phyloP scores from a whole-genome alignment of 2,113 vertebrate genomes.

The Chiloscyllium plagiosum region DNA sequence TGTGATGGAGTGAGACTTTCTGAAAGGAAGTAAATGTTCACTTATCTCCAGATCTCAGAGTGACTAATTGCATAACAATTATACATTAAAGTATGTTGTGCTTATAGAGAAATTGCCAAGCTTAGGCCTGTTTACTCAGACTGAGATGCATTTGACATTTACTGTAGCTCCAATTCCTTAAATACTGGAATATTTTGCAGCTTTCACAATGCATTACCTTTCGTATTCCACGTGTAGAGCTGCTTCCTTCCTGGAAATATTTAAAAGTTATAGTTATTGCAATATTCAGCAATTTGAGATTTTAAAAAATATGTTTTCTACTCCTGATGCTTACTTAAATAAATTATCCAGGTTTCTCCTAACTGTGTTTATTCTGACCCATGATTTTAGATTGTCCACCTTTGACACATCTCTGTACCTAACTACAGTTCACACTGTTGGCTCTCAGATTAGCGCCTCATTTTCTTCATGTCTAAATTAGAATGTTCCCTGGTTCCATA shows the following conservation, averaged over 20 bases:
- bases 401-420: background rate
- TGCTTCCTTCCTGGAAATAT: background rate
- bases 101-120: background rate
- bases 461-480: background rate
- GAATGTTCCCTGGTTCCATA: background rate
- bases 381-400: background rate
- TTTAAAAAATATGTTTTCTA: background rate
- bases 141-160: background rate
- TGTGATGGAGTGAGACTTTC: background rate
- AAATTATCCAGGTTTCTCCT: background rate
- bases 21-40: background rate
- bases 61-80: background rate
- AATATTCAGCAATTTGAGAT: background rate
- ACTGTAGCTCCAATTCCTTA: background rate
- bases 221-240: background rate
- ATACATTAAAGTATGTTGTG: background rate
- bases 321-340: background rate
- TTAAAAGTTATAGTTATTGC: slow-evolving; percentile 1
- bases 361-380: background rate
- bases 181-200: background rate
- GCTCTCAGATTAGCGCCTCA: background rate
- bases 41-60: background rate
- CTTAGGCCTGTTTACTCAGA: background rate
- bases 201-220: slow-evolving; percentile 5
- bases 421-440: background rate